Evolutionary conservation across 2,797 vertebrate genomes (phyloP), one percentile per base, ranked within the genome.

Genomic region (Parotocinclus haroldoi): DNA sequence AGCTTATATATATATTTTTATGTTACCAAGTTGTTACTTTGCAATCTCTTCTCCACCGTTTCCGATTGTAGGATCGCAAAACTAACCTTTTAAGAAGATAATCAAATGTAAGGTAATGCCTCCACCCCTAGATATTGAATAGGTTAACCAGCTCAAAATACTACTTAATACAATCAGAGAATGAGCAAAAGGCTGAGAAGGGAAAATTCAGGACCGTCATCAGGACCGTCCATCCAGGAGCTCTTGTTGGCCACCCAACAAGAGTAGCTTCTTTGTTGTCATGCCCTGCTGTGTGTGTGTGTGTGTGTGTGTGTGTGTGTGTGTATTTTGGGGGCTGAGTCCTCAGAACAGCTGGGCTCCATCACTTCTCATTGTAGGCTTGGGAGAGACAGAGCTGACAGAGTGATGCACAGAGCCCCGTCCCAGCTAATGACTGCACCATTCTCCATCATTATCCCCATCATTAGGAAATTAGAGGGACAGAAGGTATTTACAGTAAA

Each of bases 401-500:
- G 93, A 98, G 93, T 96, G 95, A 96, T 95, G 90, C 94, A 93
- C 91, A 91, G 92, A 93, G 93, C 90, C 95, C 93, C 93, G 93
- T 96, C 94, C 91, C 84, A 87, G 92, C 91, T 98, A 98, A 99
- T 95, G 96, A 96, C 93, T 93, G 91, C 92, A 79, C 94, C 93
- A 96, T 95, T 99, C 95, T 96, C 96, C 90, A 93, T 98, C 95
- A 98, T 99, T 98, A 99, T 96, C 92, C 89, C 91, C 92, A 97
- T 99, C 96, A 96, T 98, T 96, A 98, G 94, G 92, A 98, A 96
- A 99, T 98, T 98, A 98, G 92, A 87, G 91, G 94, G 96, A 98
- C 96, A 99, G 96, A 99, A 96, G 96, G 96, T 98, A 98, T 98
- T 99, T 99, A 98, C 96, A 98, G 96, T 98, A 98, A 97, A 96